Base-by-base conservation (phyloP, 2,888 invertebrate species). In the Agrilus biguttatus region DNA sequence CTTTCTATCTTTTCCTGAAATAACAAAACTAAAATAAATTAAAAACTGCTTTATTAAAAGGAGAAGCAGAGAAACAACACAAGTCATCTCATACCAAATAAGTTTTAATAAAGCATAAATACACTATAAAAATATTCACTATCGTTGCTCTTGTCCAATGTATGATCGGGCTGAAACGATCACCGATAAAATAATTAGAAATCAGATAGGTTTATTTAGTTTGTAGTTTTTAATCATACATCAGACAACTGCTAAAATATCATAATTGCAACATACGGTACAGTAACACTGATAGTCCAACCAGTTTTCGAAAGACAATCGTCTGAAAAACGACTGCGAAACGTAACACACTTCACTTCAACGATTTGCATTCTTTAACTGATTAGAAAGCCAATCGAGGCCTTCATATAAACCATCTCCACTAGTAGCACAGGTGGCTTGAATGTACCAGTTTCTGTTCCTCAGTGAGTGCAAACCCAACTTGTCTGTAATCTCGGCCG, bases 401-500 rank as follows among this genome's bases (percentile, higher is more conserved):
- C 97, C 97, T 73, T 98, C 97, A 70, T 97, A 97, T 53, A 97
- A 80, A 52, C 98, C 97, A 70, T 97, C 96, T 55, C 97, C 97
- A 65, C 91, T 92, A 55, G 97, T 97, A 72, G 97, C 98, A 75
- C 97, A 98, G 63, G 89, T 91, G 63, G 91, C 89, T 73, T 91
- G 92, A 66, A 92, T 92, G 74, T 91, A 92, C 92, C 92, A 92
- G 72, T 92, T 90, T 69, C 96, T 88, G 75, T 96, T 95, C 70
- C 96, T 83, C 70, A 97, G 76, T 65, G 92, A 91, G 71, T 97
- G 97, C 68, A 98, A 80, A 52, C 95, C 95, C 67, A 98, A 77
- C 78, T 97, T 98, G 74, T 98, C 97, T 60, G 97, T 98, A 59
- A 98, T 95, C 77, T 98, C 98, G 50, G 97, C 96, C 53, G 97